Conservation (phyloP, 2,888 invertebrate genomes). For the Helicoverpa assulta region DNA sequence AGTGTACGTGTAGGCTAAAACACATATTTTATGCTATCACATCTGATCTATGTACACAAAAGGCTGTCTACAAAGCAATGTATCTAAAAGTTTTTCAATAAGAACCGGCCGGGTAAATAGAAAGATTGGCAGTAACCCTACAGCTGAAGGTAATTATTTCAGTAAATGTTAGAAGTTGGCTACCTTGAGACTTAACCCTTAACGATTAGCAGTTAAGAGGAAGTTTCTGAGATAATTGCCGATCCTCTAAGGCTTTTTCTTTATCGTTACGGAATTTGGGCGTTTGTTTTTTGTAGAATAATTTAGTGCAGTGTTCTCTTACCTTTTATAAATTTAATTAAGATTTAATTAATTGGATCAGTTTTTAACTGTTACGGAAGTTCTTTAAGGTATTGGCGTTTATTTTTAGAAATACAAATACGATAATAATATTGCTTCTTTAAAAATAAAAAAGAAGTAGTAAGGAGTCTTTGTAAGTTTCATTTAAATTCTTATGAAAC, state of each 20-base stretch:
- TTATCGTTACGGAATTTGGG: conserved; percentile 45
- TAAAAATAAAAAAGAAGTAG: background rate
- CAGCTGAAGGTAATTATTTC: conserved; percentile 80
- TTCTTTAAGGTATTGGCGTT: background rate
- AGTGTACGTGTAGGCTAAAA: no score
- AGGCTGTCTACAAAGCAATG: conserved; percentile 69
- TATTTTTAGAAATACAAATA: background rate
- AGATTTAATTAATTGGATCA: conserved; percentile 20
- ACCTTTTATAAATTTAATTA: conserved; percentile 41
- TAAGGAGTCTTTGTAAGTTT: no score
- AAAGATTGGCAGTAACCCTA: conserved; percentile 74
- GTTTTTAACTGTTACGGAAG: conserved; percentile 22
- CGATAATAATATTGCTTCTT: background rate
- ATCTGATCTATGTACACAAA: background rate
- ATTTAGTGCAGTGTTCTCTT: conserved; percentile 24
- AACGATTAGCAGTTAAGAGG: conserved; percentile 78
- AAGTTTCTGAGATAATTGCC: conserved; percentile 74
- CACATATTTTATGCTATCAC: no score
- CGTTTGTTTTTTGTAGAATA: conserved; percentile 46
- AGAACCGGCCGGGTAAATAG: conserved; percentile 81
- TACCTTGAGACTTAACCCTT: conserved; percentile 74
- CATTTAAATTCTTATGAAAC: no score
- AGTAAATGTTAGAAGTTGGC: conserved; percentile 86
- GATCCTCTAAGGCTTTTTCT: conserved; percentile 64
- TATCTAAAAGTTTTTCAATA: conserved; percentile 87